Percentiles rank a stretch among this genome's conserved stretches.
Conservation (phyloP, 2,888 invertebrate genomes). For the Hartigia nigra region DNA sequence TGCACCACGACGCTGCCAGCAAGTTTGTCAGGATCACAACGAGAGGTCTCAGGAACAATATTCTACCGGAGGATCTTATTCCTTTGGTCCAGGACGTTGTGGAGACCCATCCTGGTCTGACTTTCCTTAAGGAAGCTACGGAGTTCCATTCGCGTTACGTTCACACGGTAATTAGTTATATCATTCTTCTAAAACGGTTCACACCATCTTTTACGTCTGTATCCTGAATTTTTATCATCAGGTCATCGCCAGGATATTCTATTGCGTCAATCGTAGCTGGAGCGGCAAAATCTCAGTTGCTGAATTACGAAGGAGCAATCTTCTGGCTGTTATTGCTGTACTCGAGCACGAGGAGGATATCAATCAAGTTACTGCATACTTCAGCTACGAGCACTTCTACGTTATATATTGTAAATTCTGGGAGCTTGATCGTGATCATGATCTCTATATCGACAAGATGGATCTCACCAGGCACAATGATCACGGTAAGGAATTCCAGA, state of each 20-base stretch:
- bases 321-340: constrained; percentile 79
- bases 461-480: constrained; percentile 96
- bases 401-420: constrained; percentile 99
- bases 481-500: constrained; percentile 77
- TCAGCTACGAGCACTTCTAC: constrained; percentile 99
- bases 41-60: constrained; percentile 74
- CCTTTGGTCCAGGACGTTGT: constrained; percentile 97
- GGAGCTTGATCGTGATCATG: constrained; percentile 99
- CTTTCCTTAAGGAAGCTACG: constrained; percentile 96
- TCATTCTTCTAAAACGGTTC: not conserved
- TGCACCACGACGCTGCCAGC: constrained; percentile 89
- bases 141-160: constrained; percentile 99
- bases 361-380: constrained; percentile 90
- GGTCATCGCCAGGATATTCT: constrained; percentile 98
- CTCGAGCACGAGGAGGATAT: constrained; percentile 97
- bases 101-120: constrained; percentile 96
- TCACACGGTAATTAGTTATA: constrained; percentile 79
- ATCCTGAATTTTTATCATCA: constrained; percentile 61
- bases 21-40: constrained; percentile 89
- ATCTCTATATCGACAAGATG: constrained; percentile 92
- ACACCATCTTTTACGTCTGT: not conserved
- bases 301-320: constrained; percentile 91
- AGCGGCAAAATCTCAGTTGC: constrained; percentile 89
- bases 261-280: constrained; percentile 97
- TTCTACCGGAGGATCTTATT: constrained; percentile 92